Base-by-base conservation (phyloP, 2,113 vertebrate genomes). In the Cryptotis parvus region DNA sequence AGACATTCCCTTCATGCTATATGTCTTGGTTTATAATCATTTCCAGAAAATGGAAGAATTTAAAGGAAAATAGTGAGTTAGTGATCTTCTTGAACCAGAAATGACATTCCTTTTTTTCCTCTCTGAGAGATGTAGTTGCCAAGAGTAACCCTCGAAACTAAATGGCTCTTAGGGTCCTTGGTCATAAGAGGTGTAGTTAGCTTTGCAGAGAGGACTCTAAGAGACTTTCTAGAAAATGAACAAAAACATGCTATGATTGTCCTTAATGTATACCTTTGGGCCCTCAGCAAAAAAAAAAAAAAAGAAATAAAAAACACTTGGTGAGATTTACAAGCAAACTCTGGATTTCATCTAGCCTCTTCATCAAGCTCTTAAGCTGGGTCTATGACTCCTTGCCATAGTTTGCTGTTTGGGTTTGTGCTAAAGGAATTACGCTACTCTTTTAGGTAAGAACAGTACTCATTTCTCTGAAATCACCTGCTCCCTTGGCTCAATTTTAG, bases 21-120 rank as follows among this genome's bases (percentile, higher is more conserved):
- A 63, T 72, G 69, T 92, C 84, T 95, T 68, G 29, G 72, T 49
- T 79, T 93, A n/a, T 89, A 80, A 92, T 92, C 33, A 61, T 77
- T 93, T 73, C 58, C 76, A 84, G 87, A 93, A 93, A 90, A 91
- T 79, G 41, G 20, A 73, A 86, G 84, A 88, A 80, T n/a, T n/a
- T n/a, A n/a, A n/a, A n/a, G n/a, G n/a, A n/a, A n/a, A n/a, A n/a
- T n/a, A n/a, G n/a, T n/a, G n/a, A n/a, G n/a, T n/a, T n/a, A n/a
- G n/a, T n/a, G n/a, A n/a, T n/a, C n/a, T n/a, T n/a, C n/a, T n/a
- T n/a, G n/a, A n/a, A n/a, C n/a, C n/a, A n/a, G n/a, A n/a, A 49
- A 77, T 29, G 79, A 18, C 24, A 74, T 77, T 73, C 61, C 68
- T 37, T 8, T 74, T 1, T 58, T 91, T 66, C 61, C 70, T 73